Evolutionary conservation across 1,140 invertebrate species (phyloP), one percentile per base, ranked within the genome.

Genomic region (Riptortus pedestris): DNA sequence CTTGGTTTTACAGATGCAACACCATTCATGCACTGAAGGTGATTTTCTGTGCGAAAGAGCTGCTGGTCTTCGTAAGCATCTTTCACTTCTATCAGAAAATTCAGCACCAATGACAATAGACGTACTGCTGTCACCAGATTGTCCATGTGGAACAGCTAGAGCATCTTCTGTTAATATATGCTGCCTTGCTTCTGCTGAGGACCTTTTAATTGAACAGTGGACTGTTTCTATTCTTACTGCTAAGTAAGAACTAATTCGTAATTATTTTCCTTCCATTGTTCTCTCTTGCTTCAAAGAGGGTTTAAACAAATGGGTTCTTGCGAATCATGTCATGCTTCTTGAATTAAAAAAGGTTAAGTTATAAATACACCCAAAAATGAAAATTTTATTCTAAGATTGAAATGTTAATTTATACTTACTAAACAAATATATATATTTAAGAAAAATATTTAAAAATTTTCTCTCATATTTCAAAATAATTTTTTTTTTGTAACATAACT

Each of bases 201-300:
- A 78, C 66, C 73, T 84, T 66, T 74, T 88, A 18, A 72, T 90
- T 66, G 87, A 90, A 73, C 83, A 87, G 70, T 90, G 87, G 87
- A 83, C 79, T 59, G 79, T 90, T 65, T 77, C 79, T 66, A 73
- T 84, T 47, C 72, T 78, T n/a, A 72, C 79, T 38, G 82, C 80
- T 75, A 82, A 83, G 84, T 85, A 71, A 74, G 74, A 74, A 63
- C n/a, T n/a, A n/a, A n/a, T n/a, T 45, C 14, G n/a, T 47, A n/a
- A 20, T 47, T 45, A n/a, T 45, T 2, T 45, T 3, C 2, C 9
- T 47, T 47, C 1, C 45, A 20, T 4, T 18, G n/a, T 18, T 20
- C 7, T 47, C 4, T n/a, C n/a, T n/a, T n/a, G n/a, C n/a, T n/a
- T 47, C 9, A 47, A 22, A 16, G 33, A 16, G 16, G 16, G 16